A percentile compares a stretch with the other conserved stretches of the same genome.
Evolutionary conservation across 1,140 invertebrate genomes (phyloP).

Genomic region (Anthonomus grandis): DNA sequence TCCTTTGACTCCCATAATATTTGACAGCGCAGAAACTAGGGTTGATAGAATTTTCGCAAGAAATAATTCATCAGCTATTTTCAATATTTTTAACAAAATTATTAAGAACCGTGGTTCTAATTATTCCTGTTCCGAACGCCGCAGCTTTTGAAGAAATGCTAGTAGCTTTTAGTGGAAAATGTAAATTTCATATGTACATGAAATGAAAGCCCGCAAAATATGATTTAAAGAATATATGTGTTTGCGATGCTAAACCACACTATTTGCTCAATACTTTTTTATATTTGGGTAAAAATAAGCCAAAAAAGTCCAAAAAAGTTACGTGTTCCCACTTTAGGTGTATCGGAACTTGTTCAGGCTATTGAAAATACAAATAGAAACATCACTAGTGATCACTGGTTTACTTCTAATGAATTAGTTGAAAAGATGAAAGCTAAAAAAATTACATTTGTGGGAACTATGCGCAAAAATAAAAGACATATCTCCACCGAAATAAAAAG

Average conservation of each 20-base stretch:
- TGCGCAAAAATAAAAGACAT: conserved; percentile 19
- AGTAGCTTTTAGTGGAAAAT: conserved; percentile 10
- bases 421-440: neutral
- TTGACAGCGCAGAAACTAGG: no score
- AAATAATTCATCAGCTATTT: conserved; percentile 17
- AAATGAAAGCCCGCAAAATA: conserved; percentile 18
- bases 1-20: conserved; percentile 12
- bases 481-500: neutral
- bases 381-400: conserved; percentile 18
- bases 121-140: conserved; percentile 9
- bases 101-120: conserved; percentile 16
- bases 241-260: conserved; percentile 9
- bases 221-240: conserved; percentile 13
- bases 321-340: conserved; percentile 16
- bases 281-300: conserved; percentile 8
- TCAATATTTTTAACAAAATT: conserved; percentile 17
- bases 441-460: conserved; percentile 13
- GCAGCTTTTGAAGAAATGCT: conserved; percentile 8
- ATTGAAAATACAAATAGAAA: conserved; percentile 15
- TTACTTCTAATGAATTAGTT: conserved; percentile 13
- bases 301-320: conserved; percentile 12
- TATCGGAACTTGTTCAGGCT: conserved; percentile 10
- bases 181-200: no score
- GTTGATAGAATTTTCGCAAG: neutral
- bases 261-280: conserved; percentile 15